Evolutionary conservation across 2,888 invertebrate species (phyloP).

Genomic region (Acronicta leporina): DNA sequence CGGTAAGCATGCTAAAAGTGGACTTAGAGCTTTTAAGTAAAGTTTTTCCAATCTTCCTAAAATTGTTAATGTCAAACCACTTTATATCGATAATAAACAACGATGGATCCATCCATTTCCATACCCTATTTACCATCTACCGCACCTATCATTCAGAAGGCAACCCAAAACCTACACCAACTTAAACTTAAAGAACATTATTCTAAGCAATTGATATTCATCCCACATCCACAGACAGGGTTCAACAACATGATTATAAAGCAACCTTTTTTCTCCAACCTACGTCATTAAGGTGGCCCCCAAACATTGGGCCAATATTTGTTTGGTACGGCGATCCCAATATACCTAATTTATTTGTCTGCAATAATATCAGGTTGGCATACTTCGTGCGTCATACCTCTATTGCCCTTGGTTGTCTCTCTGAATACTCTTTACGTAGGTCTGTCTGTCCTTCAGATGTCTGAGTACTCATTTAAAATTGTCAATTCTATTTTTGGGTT

Average conservation of each 20-base stretch:
- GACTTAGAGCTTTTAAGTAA: too few relatives aligned
- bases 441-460: conserved; percentile 24
- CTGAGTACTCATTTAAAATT: conserved; percentile 12
- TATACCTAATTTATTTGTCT: conserved; percentile 50
- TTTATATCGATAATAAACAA: neutral
- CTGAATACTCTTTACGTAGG: conserved; percentile 2
- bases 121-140: conserved; percentile 6
- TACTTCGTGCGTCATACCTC: conserved; percentile 47
- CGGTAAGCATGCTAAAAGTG: too few relatives aligned
- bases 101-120: conserved; percentile 1
- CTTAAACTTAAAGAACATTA: conserved; percentile 30
- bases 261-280: conserved; percentile 45
- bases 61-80: too few relatives aligned
- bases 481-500: conserved; percentile 13
- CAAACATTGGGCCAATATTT: conserved; percentile 47
- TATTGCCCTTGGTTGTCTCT: conserved; percentile 41
- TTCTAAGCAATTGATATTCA: conserved; percentile 41
- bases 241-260: conserved; percentile 50
- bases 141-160: conserved; percentile 24
- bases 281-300: conserved; percentile 38
- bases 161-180: conserved; percentile 36
- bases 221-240: conserved; percentile 20
- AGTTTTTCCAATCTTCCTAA: too few relatives aligned
- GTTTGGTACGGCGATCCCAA: conserved; percentile 32
- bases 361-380: conserved; percentile 26